Evolutionary conservation across 2,797 vertebrate species (phyloP).

Genomic region (Arrhamphus sclerolepis): DNA sequence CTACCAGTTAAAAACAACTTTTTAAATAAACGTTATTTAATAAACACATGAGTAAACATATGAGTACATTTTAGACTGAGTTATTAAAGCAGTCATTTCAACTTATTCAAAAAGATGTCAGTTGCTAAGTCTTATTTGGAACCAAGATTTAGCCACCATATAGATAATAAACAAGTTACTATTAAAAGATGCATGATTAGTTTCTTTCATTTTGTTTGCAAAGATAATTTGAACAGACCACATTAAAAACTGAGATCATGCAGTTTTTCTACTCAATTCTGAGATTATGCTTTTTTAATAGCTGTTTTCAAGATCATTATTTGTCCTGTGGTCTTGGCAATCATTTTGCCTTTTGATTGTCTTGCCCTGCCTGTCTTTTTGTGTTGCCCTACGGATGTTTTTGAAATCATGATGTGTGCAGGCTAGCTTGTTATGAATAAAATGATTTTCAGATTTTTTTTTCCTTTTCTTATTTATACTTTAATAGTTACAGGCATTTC

Average conservation of each 20-base stretch:
- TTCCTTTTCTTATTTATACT: not conserved
- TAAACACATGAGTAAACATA: no score
- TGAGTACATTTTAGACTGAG: no score
- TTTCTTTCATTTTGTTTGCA: conserved; percentile 53
- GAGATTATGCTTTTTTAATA: conserved; percentile 12
- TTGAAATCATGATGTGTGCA: conserved; percentile 5
- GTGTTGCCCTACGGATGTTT: conserved; percentile 6
- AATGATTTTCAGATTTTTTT: no score
- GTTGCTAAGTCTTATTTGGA: conserved; percentile 39
- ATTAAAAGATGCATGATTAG: conserved; percentile 57
- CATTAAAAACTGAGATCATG: conserved; percentile 41
- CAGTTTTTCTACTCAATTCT: conserved; percentile 28
- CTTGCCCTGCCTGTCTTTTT: conserved; percentile 20
- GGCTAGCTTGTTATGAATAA: not conserved
- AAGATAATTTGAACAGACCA: conserved; percentile 52
- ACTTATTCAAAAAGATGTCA: conserved; percentile 31
- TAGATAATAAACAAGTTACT: conserved; percentile 54
- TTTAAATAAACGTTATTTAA: not conserved
- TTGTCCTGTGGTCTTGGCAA: conserved; percentile 29
- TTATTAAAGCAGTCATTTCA: conserved; percentile 28
- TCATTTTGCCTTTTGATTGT: conserved; percentile 43
- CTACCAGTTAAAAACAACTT: not conserved
- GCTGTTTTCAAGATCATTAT: conserved; percentile 1
- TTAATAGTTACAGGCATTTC: conserved; percentile 22
- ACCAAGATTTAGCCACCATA: conserved; percentile 27